These are phyloP conservation scores for Gymnorhina tibicen DNA, from an alignment of 2,113 vertebrate species.

Conservation along the genomic window DNA sequence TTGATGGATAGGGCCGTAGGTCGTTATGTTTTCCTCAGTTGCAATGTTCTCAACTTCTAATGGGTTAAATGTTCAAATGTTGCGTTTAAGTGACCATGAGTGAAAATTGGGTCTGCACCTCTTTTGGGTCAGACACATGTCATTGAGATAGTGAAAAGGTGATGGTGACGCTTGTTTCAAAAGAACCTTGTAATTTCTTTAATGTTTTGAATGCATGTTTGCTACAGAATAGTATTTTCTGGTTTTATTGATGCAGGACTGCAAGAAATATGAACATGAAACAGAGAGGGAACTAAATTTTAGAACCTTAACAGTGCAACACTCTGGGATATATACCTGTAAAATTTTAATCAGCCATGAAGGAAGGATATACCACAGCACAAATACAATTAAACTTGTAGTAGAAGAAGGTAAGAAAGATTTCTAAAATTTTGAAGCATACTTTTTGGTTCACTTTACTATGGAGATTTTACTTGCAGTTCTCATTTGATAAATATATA, in stretches of 20 bases:
- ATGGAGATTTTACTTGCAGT: not conserved
- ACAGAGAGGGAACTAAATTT: constrained; percentile 18
- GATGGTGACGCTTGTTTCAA: not conserved
- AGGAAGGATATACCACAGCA: constrained; percentile 60
- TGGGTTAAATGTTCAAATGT: not conserved
- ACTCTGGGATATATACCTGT: constrained; percentile 75
- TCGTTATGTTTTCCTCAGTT: not conserved
- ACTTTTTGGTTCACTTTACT: not conserved
- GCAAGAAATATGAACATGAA: not conserved
- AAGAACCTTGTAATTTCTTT: not conserved
- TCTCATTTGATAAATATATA: not conserved
- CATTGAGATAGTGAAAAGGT: not conserved
- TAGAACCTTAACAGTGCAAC: constrained; percentile 7
- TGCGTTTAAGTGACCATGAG: not conserved
- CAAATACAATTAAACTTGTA: constrained; percentile 60
- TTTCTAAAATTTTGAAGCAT: not conserved
- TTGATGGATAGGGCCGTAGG: not conserved
- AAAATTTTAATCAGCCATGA: constrained; percentile 38
- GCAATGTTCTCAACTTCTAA: not conserved
- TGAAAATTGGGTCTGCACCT: not conserved
- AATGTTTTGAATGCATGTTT: not conserved
- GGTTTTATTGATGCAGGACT: constrained; percentile 64
- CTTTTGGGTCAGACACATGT: not conserved
- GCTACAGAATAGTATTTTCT: not conserved
- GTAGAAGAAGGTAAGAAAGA: constrained; percentile 66